Base-by-base conservation (phyloP, 1,140 invertebrate genomes). In the Harlomillsia oculata region DNA sequence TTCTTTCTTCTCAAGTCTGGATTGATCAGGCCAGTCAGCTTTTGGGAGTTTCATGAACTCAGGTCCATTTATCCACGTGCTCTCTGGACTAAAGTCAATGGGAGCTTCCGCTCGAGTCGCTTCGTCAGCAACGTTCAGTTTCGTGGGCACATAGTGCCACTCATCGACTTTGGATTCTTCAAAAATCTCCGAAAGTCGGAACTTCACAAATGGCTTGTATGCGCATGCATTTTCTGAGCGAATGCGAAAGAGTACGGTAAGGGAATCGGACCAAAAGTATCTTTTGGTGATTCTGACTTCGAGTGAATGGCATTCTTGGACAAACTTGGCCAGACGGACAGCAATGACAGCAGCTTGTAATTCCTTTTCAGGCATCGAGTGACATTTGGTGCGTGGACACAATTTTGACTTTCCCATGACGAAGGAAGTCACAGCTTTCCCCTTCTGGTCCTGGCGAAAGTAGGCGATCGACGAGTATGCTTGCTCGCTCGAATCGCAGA, bases 281-380 rank as follows among this genome's bases (percentile, higher is more conserved):
- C 25, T 30, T 20, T 26, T 5, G 13, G 44, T 14, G 13, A 57
- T 37, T 37, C 54, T 49, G 2, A 56, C 6, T 23, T 44, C 41
- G n/a, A n/a, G n/a, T n/a, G n/a, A n/a, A 8, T 52, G 36, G 18
- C 46, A 40, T n/a, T 58, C 18, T 20, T 29, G 28, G 5, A 63
- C 23, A 0, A 30, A 30, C 1, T 23, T 16, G 8, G 39, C 48
- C 18, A 68, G 14, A 14, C 66, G 21, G 5, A 53, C 59, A 3
- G 53, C 62, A 14, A 70, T 39, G 5, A 66, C 36, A 1, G 69
- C 69, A 23, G 65, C 70, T 25, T 53, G 57, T 1, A 72, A 56
- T 59, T 72, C 70, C n/a, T 65, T 30, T 21, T 69, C 13, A 0
- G 69, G 70, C 30, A 72, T 69, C 1, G 67, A 59, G 0, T 63